Evolutionary conservation across 2,888 invertebrate genomes (phyloP), one percentile per base, ranked within the genome.

Genomic region (Drosophila falleni): DNA sequence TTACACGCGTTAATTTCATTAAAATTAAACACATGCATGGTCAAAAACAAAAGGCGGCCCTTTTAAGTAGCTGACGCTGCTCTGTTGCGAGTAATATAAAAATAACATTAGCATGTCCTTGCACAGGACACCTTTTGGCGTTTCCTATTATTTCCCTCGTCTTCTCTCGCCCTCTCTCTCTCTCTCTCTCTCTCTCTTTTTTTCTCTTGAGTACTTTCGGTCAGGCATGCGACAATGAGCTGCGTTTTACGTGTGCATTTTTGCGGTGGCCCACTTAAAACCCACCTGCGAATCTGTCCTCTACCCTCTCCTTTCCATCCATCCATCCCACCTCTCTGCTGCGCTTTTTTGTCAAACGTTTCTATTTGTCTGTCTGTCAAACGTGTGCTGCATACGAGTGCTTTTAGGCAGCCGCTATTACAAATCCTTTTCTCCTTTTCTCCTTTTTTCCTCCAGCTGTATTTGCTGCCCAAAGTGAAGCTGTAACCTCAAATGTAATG

Each of bases 1-100:
- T 88, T 83, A 84, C 89, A 85, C 74, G 86, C 89, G 89, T 86
- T 89, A 90, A 89, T 89, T 90, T 90, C 91, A 90, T 90, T 90
- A 90, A 90, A 90, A 90, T 90, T 90, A 88, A 90, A 90, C 91
- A 90, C 91, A 89, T 85, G 87, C 87, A 77, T 69, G 81, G 79
- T 78, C 88, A 91, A 86, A 85, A 88, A 90, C 89, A 90, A 90
- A 79, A 58, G 59, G 67, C 58, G 62, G 62, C 71, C 66, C 64
- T 68, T 63, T 76, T 83, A 89, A 83, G 75, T 78, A 87, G 88
- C 77, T 67, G 69, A 58, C 50, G 51, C 31, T 42, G 42, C 55
- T 35, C 26, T 64, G 68, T 64, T 47, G 59, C 70, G 63, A 63
- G 72, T 89, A 89, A 90, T 89, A 83, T 80, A 89, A 85, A 86